Evolutionary conservation across 2,797 vertebrate species (phyloP).

Genomic region (Cetoscarus ocellatus): DNA sequence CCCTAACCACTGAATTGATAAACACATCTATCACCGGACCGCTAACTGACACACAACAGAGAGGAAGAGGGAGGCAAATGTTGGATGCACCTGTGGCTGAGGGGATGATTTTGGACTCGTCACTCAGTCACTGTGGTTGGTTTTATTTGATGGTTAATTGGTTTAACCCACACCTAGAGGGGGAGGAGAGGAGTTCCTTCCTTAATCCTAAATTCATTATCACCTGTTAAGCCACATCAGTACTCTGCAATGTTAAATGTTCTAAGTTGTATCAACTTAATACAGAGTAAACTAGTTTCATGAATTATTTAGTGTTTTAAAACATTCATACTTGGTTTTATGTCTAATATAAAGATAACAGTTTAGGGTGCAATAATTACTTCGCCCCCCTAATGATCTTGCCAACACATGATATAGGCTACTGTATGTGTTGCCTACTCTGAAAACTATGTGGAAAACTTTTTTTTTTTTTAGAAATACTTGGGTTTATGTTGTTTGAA

Average conservation of each 20-base stretch:
- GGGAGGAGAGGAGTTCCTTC: constrained; percentile 2
- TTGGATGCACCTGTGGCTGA: constrained; percentile 59
- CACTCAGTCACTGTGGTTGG: constrained; percentile 23
- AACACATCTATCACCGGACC: constrained; percentile 84
- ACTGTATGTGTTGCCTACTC: no score
- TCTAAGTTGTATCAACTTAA: no score
- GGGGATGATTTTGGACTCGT: constrained; percentile 15
- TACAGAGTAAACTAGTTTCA: no score
- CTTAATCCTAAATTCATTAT: not conserved
- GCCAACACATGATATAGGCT: no score
- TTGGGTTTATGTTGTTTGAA: no score
- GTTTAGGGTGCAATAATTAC: no score
- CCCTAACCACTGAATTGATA: constrained; percentile 82
- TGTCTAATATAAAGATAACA: no score
- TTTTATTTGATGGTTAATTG: constrained; percentile 21
- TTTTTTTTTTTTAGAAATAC: no score
- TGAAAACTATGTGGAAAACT: no score
- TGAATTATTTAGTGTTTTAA: no score
- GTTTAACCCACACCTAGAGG: constrained; percentile 11
- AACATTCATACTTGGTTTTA: no score
- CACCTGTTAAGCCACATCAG: constrained; percentile 24
- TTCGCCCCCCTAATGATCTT: no score
- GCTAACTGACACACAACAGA: constrained; percentile 75
- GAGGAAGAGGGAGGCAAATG: constrained; percentile 66
- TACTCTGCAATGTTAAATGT: not conserved